A percentile compares a stretch with the other conserved stretches of the same genome.
Evolutionary conservation across 2,888 invertebrate genomes (phyloP).

Genomic region (Thymelicus lineola): DNA sequence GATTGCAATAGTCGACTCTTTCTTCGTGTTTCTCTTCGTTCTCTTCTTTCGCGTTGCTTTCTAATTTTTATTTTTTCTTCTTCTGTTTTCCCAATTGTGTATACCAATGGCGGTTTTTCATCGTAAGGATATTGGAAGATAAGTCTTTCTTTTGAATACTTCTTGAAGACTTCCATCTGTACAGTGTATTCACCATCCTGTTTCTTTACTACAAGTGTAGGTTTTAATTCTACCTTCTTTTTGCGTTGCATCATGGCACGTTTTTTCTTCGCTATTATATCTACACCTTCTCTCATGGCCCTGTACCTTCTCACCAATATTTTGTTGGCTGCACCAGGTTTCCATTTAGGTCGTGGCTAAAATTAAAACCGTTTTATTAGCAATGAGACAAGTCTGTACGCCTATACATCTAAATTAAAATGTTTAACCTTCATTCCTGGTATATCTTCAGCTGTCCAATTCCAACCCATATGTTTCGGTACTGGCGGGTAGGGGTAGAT

Average conservation of each 20-base stretch:
- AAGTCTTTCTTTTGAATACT: slow-evolving; percentile 74
- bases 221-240: slow-evolving; percentile 75
- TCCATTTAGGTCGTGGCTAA: slow-evolving; percentile 75
- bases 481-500: slow-evolving; percentile 70
- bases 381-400: background rate
- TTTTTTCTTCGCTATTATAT: slow-evolving; percentile 73
- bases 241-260: slow-evolving; percentile 69
- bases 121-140: slow-evolving; percentile 76
- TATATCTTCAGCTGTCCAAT: slow-evolving; percentile 76
- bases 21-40: slow-evolving; percentile 72
- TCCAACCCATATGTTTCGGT: slow-evolving; percentile 78
- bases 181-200: slow-evolving; percentile 73
- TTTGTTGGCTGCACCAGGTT: slow-evolving; percentile 74
- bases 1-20: slow-evolving; percentile 73
- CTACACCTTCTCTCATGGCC: slow-evolving; percentile 66
- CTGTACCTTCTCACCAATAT: slow-evolving; percentile 69
- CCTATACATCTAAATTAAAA: background rate
- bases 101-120: slow-evolving; percentile 71
- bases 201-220: slow-evolving; percentile 70
- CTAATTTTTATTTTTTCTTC: slow-evolving; percentile 69
- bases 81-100: slow-evolving; percentile 74
- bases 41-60: slow-evolving; percentile 68
- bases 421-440: slow-evolving; percentile 72
- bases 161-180: slow-evolving; percentile 78
- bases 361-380: slow-evolving; percentile 14